Evolutionary conservation across 2,888 invertebrate genomes (phyloP).

Genomic region (Nemapogon koenigi): DNA sequence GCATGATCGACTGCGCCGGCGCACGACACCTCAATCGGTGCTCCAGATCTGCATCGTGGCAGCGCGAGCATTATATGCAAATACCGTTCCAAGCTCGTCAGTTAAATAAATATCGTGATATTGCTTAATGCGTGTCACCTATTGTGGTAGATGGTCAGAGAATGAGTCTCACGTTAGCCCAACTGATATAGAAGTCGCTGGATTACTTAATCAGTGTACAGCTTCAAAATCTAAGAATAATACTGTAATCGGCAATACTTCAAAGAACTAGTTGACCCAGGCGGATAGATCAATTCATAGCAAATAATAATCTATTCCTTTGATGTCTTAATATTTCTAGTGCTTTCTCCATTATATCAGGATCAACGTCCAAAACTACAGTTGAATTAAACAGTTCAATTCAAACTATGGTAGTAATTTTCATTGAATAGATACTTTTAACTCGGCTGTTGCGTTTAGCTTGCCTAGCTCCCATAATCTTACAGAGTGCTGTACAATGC

Average conservation of each 20-base stretch:
- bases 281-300: too few relatives aligned
- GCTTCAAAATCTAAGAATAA: too few relatives aligned
- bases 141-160: conserved; percentile 21
- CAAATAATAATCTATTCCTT: too few relatives aligned
- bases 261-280: too few relatives aligned
- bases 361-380: too few relatives aligned
- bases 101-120: conserved; percentile 31
- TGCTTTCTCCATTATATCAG: too few relatives aligned
- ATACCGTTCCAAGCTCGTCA: conserved; percentile 27
- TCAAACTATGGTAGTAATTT: too few relatives aligned
- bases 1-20: conserved; percentile 33
- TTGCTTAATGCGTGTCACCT: conserved; percentile 40
- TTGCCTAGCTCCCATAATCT: conserved; percentile 4
- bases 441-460: conserved; percentile 6
- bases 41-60: conserved; percentile 51
- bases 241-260: too few relatives aligned
- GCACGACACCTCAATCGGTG: conserved; percentile 40
- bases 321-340: too few relatives aligned
- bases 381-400: too few relatives aligned
- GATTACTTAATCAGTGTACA: too few relatives aligned
- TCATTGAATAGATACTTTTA: too few relatives aligned
- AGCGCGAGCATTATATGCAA: conserved; percentile 51
- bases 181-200: conserved; percentile 29
- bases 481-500: conserved; percentile 7
- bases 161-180: conserved; percentile 23